Percentiles rank a stretch among this genome's conserved stretches.
phyloP scores from a whole-genome alignment of 2,797 vertebrate species.

The Mormyrops attenuatus region DNA sequence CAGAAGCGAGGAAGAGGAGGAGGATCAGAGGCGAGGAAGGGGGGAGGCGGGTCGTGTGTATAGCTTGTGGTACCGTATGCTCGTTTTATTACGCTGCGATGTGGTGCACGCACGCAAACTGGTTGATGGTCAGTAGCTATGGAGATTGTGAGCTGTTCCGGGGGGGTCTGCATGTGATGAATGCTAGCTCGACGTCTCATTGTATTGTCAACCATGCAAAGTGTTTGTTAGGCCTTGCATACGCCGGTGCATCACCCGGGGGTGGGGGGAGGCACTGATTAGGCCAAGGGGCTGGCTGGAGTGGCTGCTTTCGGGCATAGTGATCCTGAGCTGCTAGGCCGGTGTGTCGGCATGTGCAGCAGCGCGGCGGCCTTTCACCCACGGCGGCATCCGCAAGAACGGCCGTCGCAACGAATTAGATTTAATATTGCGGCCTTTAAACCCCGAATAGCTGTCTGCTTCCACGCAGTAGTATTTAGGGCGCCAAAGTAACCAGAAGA shows the following conservation, averaged over 20 bases:
- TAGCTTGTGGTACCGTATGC: conserved; percentile 71
- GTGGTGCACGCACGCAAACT: conserved; percentile 51
- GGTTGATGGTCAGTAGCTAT: conserved; percentile 6
- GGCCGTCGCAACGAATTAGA: not conserved
- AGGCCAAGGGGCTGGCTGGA: not conserved
- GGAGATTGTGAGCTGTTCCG: not conserved
- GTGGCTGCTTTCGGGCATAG: not conserved
- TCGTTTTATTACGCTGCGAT: conserved; percentile 49
- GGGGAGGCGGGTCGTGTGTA: conserved; percentile 75
- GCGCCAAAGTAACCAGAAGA: not conserved
- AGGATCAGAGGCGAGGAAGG: conserved; percentile 72
- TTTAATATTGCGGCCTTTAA: not conserved
- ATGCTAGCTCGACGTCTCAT: conserved; percentile 38
- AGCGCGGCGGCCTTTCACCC: no score
- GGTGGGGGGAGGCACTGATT: not conserved
- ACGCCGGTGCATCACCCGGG: conserved; percentile 28
- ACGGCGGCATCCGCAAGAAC: not conserved
- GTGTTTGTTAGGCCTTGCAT: conserved; percentile 16
- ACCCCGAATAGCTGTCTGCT: not conserved
- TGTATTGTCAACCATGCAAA: conserved; percentile 29
- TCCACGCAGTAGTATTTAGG: not conserved
- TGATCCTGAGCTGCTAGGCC: not conserved
- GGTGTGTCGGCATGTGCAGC: not conserved
- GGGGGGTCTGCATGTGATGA: conserved; percentile 24
- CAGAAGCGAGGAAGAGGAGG: conserved; percentile 73